phyloP scores from a whole-genome alignment of 1,140 invertebrate species.

The Drosophila jambulina region DNA sequence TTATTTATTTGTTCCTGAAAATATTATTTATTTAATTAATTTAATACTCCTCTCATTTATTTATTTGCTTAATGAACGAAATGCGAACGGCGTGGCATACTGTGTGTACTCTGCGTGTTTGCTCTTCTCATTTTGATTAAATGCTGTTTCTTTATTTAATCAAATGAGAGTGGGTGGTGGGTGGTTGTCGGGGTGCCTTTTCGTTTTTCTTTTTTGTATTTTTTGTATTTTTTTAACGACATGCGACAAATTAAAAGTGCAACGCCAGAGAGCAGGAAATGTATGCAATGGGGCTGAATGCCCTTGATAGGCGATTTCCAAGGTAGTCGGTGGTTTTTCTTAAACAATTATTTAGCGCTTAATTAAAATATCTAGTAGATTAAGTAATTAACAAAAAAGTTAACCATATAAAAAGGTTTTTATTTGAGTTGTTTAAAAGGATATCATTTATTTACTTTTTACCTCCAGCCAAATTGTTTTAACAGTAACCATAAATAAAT shows the following conservation, averaged over 20 bases:
- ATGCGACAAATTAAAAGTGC: slow-evolving; percentile 66
- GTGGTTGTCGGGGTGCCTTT: slow-evolving; percentile 6
- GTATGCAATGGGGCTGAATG: slow-evolving; percentile 19
- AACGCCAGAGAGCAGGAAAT: slow-evolving; percentile 39
- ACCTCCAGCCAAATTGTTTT: neutral
- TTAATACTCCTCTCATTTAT: slow-evolving; percentile 61
- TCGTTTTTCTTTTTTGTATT: neutral
- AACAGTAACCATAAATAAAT: neutral
- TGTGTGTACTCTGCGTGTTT: slow-evolving; percentile 47
- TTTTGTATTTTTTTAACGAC: slow-evolving; percentile 25
- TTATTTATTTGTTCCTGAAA: slow-evolving; percentile 68
- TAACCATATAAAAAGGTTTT: neutral
- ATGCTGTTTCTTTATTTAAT: slow-evolving; percentile 79
- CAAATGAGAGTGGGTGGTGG: slow-evolving; percentile 62
- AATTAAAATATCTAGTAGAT: neutral
- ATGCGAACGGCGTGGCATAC: slow-evolving; percentile 35
- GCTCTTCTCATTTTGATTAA: slow-evolving; percentile 73
- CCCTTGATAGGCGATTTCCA: slow-evolving; percentile 11
- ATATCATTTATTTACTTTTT: neutral
- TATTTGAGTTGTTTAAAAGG: neutral
- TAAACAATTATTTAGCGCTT: no score
- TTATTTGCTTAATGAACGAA: slow-evolving; percentile 58
- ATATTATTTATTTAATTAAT: slow-evolving; percentile 75
- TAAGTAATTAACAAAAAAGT: neutral
- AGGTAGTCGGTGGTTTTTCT: neutral